Evolutionary conservation across 2,797 vertebrate species (phyloP), one percentile per base, ranked within the genome.

Genomic region (Tolypeutes matacus): DNA sequence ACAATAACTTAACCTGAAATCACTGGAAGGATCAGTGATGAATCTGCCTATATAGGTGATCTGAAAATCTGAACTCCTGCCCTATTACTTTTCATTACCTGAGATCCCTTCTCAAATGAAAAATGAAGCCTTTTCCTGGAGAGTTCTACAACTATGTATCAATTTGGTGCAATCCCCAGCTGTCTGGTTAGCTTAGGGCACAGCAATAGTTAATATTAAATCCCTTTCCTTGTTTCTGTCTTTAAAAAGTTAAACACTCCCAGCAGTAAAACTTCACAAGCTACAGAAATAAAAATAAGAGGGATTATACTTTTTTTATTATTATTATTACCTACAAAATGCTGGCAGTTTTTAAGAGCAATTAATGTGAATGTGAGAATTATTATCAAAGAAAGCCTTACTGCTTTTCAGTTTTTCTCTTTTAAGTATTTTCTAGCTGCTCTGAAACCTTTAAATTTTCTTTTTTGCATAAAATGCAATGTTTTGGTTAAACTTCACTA

Each of bases 261-360:
- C 69, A 56, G 80, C 81, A 94, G 82, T 97, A 96, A 96, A 96
- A 93, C 67, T 96, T 91, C 86, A 91, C 62, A 85, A 65, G 72
- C 29, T 81, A 82, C 83, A 93, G 89, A 96, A 96, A 97, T 96
- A 96, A 97, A 96, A 88, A 94, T 93, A 96, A 84, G 83, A 94
- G 27, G 34, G 53, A 94, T 95, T 94, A 93, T 93, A 60, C 73
- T 34, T 96, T 90, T 73, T 90, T 97, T 86, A 5, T 53, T 53
- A 92, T 97, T 86, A 5, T 53, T 53, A 92, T 58, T 77, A 88
- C 75, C 77, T 85, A 29, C 29, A 91, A 83, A 96, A 94, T 75
- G n/a, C 67, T 72, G 51, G n/a, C 36, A 80, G 36, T 21, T 77
- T 89, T 94, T 84, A 89, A 92, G 23, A 94, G 64, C 56, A 93